Conservation (phyloP, 2,797 vertebrate genomes). For the Sebastes minor region DNA sequence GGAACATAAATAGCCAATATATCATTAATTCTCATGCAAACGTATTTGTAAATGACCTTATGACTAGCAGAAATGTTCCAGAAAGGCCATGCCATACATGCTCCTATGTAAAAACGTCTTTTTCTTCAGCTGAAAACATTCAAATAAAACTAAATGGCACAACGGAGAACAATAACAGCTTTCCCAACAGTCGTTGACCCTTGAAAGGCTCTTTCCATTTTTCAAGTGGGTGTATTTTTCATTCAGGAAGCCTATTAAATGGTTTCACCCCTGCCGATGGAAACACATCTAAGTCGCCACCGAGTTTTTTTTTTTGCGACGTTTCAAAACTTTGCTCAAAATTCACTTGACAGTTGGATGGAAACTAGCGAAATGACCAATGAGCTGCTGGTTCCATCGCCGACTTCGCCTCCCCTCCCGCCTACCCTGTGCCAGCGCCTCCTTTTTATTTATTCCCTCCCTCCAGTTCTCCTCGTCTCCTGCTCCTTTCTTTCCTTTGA, state of each 20-base stretch:
- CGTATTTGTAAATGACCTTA: background rate
- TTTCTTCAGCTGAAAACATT: background rate
- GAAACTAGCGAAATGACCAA: constrained; percentile 48
- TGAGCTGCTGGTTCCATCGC: constrained; percentile 39
- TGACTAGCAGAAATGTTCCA: background rate
- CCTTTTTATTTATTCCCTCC: constrained; percentile 20
- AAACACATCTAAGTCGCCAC: constrained; percentile 44
- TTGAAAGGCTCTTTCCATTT: constrained; percentile 38
- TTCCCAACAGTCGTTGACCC: constrained; percentile 11
- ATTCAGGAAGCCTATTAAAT: constrained; percentile 48
- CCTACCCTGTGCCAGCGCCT: background rate
- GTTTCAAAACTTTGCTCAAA: constrained; percentile 43
- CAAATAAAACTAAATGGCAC: constrained; percentile 21
- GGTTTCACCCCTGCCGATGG: constrained; percentile 38
- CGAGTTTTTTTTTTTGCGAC: constrained; percentile 42
- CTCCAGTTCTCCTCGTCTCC: background rate
- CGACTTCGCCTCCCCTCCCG: constrained; percentile 6
- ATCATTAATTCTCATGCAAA: background rate
- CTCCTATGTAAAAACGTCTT: background rate
- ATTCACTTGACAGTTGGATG: constrained; percentile 53
- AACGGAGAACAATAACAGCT: constrained; percentile 48
- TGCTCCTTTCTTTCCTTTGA: constrained; percentile 20
- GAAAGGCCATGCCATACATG: background rate
- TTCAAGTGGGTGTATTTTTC: constrained; percentile 20
- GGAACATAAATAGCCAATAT: background rate